These are phyloP conservation scores for Eupithecia vulgata DNA, from an alignment of 2,888 invertebrate species.

Conservation along the genomic window DNA sequence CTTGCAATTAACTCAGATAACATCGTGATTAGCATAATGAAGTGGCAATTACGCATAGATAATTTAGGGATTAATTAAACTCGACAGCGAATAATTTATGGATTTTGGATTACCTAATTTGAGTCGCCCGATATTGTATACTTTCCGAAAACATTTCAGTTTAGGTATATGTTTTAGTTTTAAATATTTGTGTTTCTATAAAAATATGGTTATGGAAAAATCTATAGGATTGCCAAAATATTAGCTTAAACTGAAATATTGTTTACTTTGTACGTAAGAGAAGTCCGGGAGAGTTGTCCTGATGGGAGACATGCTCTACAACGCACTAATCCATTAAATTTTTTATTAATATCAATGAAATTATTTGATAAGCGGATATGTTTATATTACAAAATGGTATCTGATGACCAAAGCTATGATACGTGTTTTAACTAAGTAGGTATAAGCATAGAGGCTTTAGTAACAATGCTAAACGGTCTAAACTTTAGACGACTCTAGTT, in stretches of 20 bases:
- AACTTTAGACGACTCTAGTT: too few species aligned
- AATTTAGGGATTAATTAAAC: slow-evolving; percentile 37
- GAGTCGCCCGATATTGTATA: neutral
- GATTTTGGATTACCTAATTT: slow-evolving; percentile 26
- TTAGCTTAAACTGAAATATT: neutral
- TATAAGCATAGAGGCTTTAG: too few species aligned
- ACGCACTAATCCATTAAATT: too few species aligned
- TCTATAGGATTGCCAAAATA: neutral
- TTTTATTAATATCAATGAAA: too few species aligned
- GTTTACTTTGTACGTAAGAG: neutral
- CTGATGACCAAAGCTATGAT: too few species aligned
- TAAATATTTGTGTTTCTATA: neutral
- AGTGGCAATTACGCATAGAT: slow-evolving; percentile 38
- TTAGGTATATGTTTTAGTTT: neutral
- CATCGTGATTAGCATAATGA: slow-evolving; percentile 37
- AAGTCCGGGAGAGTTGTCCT: too few species aligned
- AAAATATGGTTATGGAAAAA: neutral
- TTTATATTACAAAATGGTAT: too few species aligned
- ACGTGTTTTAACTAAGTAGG: too few species aligned
- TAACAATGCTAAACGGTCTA: too few species aligned
- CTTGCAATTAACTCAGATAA: slow-evolving; percentile 38
- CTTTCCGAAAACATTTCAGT: neutral
- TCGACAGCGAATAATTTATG: slow-evolving; percentile 31
- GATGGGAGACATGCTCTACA: too few species aligned
- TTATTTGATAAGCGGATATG: too few species aligned